These are phyloP conservation scores for Alethe castanea DNA, from an alignment of 2,113 vertebrate species.

Conservation along the genomic window DNA sequence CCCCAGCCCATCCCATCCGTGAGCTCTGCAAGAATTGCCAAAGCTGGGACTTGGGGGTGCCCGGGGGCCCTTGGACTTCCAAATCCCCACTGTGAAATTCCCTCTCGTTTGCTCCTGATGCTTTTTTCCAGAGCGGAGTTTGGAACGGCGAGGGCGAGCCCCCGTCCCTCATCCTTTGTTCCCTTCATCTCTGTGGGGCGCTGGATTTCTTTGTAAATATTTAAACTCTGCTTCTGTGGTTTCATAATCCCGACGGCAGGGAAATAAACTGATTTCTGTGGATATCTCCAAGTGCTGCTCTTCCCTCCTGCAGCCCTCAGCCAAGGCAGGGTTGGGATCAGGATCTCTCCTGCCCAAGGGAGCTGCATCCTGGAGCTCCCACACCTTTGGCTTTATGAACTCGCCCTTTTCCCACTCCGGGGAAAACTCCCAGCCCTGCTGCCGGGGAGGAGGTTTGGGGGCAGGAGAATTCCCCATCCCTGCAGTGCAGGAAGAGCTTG, in stretches of 20 bases:
- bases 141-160: not conserved
- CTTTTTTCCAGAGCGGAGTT: not conserved
- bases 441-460: not conserved
- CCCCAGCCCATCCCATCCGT: not conserved
- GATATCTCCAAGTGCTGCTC: not conserved
- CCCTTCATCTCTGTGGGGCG: conserved; percentile 28
- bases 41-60: not conserved
- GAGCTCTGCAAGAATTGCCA: conserved; percentile 12
- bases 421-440: not conserved
- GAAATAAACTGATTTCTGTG: conserved; percentile 65
- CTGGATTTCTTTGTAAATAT: conserved; percentile 56
- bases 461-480: not conserved
- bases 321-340: rapidly evolving
- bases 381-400: not conserved
- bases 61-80: not conserved
- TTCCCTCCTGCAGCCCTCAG: not conserved
- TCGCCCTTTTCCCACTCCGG: not conserved
- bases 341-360: not conserved
- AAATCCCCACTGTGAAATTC: not conserved
- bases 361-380: not conserved
- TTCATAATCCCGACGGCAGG: conserved; percentile 44
- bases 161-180: conserved; percentile 10
- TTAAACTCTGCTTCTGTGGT: conserved; percentile 56
- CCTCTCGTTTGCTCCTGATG: not conserved
- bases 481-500: not conserved